These are phyloP conservation scores for Crypturellus tataupa DNA, from an alignment of 2,797 vertebrate genomes.

Conservation along the genomic window DNA sequence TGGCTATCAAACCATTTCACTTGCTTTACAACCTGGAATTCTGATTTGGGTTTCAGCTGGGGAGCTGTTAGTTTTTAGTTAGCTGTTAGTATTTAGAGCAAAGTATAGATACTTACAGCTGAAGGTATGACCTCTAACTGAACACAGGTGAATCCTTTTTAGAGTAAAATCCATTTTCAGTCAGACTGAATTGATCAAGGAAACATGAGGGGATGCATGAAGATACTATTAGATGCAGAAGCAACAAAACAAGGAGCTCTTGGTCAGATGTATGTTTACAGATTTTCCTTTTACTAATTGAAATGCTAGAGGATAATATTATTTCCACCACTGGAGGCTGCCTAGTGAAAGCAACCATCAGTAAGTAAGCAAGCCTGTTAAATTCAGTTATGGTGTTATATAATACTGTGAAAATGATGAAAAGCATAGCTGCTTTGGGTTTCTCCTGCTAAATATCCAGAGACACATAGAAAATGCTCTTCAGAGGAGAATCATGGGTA, in stretches of 20 bases:
- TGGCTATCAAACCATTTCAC: rapidly evolving
- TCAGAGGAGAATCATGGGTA: constrained; percentile 2
- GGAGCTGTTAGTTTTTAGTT: background rate
- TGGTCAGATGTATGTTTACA: background rate
- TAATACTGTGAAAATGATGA: constrained; percentile 6
- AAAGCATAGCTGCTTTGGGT: background rate
- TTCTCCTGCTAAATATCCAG: constrained; percentile 7
- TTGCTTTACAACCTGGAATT: background rate
- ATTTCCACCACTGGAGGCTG: background rate
- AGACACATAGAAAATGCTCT: background rate
- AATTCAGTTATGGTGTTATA: constrained; percentile 7
- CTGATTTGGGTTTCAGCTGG: background rate
- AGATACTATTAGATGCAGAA: background rate
- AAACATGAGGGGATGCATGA: background rate
- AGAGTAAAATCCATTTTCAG: background rate
- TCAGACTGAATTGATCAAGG: background rate
- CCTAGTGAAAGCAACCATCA: background rate
- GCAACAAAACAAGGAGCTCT: background rate
- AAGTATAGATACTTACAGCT: background rate
- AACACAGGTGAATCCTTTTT: background rate
- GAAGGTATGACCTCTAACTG: background rate
- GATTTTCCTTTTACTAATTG: background rate
- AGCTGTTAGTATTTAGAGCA: background rate
- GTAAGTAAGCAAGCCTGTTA: background rate
- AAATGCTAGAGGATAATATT: background rate